Percentiles rank a stretch among this genome's conserved stretches.
These are phyloP conservation scores for Phoeniculus purpureus DNA, from an alignment of 2,797 vertebrate genomes.

Conservation along the genomic window DNA sequence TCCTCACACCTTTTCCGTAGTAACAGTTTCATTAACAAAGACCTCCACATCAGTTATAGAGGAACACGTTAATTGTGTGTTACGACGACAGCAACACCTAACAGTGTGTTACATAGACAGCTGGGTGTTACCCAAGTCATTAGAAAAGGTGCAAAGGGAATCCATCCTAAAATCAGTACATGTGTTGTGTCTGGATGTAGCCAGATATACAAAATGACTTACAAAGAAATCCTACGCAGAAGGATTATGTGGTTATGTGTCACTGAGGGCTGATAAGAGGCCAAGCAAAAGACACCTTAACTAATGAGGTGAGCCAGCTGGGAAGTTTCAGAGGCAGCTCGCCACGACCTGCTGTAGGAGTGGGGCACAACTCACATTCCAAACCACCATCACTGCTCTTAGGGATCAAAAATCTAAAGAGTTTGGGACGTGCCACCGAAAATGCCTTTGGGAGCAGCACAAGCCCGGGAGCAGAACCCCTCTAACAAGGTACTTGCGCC, in stretches of 20 bases:
- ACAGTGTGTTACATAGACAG: not conserved
- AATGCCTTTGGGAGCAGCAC: conserved; percentile 24
- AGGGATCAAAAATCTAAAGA: conserved; percentile 61
- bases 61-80: fast-evolving
- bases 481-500: fast-evolving
- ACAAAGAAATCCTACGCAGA: too few species aligned
- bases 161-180: not conserved
- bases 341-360: conserved; percentile 1
- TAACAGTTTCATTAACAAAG: not conserved
- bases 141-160: not conserved
- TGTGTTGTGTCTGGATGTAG: fast-evolving
- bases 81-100: not conserved
- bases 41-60: not conserved
- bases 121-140: not conserved
- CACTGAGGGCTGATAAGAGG: not conserved
- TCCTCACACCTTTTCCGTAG: not conserved
- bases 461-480: not conserved
- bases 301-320: not conserved
- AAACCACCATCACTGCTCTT: conserved; percentile 64
- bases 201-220: fast-evolving
- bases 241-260: fast-evolving
- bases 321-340: conserved; percentile 17
- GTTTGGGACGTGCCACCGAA: conserved; percentile 35
- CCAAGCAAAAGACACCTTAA: not conserved
- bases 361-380: not conserved